phyloP scores from a whole-genome alignment of 2,797 vertebrate genomes.

The Channallabes apus region DNA sequence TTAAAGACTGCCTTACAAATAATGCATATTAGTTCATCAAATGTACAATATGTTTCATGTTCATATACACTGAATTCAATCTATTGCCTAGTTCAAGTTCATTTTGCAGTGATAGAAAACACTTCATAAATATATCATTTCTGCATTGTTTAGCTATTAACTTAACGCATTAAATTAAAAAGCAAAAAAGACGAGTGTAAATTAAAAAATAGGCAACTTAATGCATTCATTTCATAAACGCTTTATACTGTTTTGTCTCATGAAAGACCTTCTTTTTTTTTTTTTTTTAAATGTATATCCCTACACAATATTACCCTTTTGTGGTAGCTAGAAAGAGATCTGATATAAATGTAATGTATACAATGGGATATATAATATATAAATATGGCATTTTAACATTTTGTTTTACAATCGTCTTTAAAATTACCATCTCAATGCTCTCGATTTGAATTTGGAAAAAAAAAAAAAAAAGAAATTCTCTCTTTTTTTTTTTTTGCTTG shows the following conservation, averaged over 20 bases:
- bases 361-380: conserved; percentile 70
- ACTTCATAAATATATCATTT: conserved; percentile 87
- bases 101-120: conserved; percentile 84
- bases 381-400: conserved; percentile 93
- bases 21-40: conserved; percentile 88
- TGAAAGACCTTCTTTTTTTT: conserved; percentile 60
- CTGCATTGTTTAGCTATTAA: conserved; percentile 76
- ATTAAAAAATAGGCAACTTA: conserved; percentile 65
- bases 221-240: conserved; percentile 68
- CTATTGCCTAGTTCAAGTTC: conserved; percentile 87
- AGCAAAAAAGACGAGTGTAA: conserved; percentile 69
- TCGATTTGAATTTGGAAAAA: conserved; percentile 77
- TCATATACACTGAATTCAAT: conserved; percentile 83
- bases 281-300: conserved; percentile 42
- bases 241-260: conserved; percentile 66
- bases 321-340: conserved; percentile 86
- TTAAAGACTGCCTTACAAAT: conserved; percentile 88
- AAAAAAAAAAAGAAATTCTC: conserved; percentile 77
- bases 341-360: conserved; percentile 73
- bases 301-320: conserved; percentile 71
- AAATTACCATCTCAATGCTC: conserved; percentile 80
- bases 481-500: conserved; percentile 81
- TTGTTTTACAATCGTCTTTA: conserved; percentile 77
- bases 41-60: conserved; percentile 87
- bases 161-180: conserved; percentile 94